Conservation (phyloP, 2,113 vertebrate genomes). For the Pedionomus torquatus region DNA sequence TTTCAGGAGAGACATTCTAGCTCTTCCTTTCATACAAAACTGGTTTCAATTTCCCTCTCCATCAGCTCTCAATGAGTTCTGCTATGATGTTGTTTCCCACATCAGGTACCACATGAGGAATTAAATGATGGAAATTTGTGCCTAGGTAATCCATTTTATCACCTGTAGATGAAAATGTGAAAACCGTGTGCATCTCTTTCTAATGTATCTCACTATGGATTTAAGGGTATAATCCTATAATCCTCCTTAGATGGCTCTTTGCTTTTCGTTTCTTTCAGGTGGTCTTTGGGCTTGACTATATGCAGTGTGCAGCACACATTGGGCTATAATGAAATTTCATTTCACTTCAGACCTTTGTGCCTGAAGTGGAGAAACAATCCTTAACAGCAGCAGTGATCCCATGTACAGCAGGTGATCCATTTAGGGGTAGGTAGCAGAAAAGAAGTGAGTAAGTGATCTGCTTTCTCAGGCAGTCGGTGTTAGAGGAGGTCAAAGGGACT, state of each 20-base stretch:
- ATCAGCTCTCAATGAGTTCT: background rate
- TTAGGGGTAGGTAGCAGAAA: background rate
- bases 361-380: background rate
- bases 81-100: background rate
- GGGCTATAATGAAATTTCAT: background rate
- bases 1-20: background rate
- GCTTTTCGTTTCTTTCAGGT: constrained; percentile 9
- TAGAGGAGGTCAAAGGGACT: background rate
- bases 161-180: constrained; percentile 2
- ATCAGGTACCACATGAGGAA: background rate
- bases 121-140: constrained; percentile 22
- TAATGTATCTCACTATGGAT: background rate
- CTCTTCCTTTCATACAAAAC: background rate
- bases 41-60: background rate
- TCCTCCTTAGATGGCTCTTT: background rate
- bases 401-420: background rate
- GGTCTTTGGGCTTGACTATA: background rate
- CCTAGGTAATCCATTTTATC: background rate
- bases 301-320: background rate
- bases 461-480: background rate
- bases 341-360: background rate
- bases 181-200: background rate
- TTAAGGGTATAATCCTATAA: constrained; percentile 37
- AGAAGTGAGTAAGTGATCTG: background rate
- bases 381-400: background rate